These are phyloP conservation scores for Ovis aries DNA, from an alignment of 2,113 vertebrate species.

Conservation along the genomic window ARS-UI_Ramb_v3.0 NC_056073.1:13190501-13191000, in stretches of 20 bases:
- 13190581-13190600: background rate
- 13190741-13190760: background rate
- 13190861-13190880: background rate
- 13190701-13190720: background rate
- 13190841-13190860: background rate
- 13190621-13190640: background rate
- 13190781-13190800: background rate
- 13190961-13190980: constrained; percentile 86
- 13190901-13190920: background rate
- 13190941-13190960: background rate
- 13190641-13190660: background rate
- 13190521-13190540: background rate
- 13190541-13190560: background rate
- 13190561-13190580: background rate
- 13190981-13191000: constrained; percentile 84
- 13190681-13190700: background rate
- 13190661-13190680: background rate
- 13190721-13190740: background rate
- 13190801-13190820: background rate
- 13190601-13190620: background rate
- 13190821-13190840: accelerated
- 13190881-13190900: background rate
- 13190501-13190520: background rate
- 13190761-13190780: accelerated
- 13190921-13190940: background rate